Conservation (phyloP, 2,888 invertebrate species). For the Zootermopsis nevadensis region DNA sequence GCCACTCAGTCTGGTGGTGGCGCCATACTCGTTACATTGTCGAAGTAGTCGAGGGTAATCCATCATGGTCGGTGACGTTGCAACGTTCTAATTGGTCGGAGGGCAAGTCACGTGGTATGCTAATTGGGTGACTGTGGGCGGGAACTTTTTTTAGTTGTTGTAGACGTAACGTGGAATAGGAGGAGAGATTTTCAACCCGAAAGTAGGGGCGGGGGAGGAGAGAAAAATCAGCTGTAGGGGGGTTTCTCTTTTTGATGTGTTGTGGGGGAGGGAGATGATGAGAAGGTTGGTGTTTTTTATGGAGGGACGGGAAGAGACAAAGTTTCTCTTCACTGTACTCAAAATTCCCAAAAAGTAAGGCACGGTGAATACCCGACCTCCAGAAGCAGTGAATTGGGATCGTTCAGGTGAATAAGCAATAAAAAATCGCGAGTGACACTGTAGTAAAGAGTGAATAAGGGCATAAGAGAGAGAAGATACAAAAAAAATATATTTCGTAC, state of each 20-base stretch:
- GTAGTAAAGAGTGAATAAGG: background rate
- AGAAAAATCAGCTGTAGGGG: slow-evolving; percentile 35
- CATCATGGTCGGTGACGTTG: slow-evolving; percentile 71
- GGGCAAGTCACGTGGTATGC: slow-evolving; percentile 71
- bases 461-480: background rate
- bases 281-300: slow-evolving; percentile 23
- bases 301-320: slow-evolving; percentile 15
- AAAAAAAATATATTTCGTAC: slow-evolving; percentile 12
- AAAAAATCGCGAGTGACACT: background rate
- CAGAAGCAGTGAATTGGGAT: background rate
- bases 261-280: slow-evolving; percentile 26
- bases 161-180: slow-evolving; percentile 27
- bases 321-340: slow-evolving; percentile 15
- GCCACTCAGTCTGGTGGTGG: slow-evolving; percentile 44
- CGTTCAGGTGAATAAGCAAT: background rate
- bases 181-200: slow-evolving; percentile 41
- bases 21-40: slow-evolving; percentile 45
- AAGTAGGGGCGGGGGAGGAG: slow-evolving; percentile 46
- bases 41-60: slow-evolving; percentile 61
- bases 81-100: slow-evolving; percentile 65
- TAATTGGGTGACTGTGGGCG: slow-evolving; percentile 72
- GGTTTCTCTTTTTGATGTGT: slow-evolving; percentile 29
- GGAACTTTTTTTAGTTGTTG: slow-evolving; percentile 58
- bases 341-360: slow-evolving; percentile 32
- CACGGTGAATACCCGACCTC: slow-evolving; percentile 14